A percentile compares a stretch with the other conserved stretches of the same genome.
phyloP scores from a whole-genome alignment of 2,888 invertebrate species.

The Glyphotaelius pellucidus region DNA sequence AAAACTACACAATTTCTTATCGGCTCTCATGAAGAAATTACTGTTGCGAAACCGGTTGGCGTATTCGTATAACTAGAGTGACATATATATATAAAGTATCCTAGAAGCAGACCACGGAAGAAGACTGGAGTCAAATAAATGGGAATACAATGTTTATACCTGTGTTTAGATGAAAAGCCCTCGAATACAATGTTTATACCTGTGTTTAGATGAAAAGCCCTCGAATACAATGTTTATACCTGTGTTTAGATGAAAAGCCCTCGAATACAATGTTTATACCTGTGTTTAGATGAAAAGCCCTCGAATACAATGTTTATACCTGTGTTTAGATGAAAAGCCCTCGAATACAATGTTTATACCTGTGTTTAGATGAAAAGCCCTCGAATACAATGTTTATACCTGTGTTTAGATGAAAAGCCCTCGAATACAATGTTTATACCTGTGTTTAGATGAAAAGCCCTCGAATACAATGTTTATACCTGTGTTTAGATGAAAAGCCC shows the following conservation, averaged over 20 bases:
- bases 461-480: neutral
- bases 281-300: neutral
- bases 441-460: neutral
- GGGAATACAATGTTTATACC: too few relatives aligned
- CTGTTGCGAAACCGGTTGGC: too few relatives aligned
- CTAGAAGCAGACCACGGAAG: too few relatives aligned
- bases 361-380: neutral
- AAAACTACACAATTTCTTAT: too few relatives aligned
- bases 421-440: neutral
- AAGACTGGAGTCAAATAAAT: too few relatives aligned
- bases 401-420: neutral
- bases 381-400: neutral
- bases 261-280: neutral
- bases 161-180: neutral
- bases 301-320: neutral
- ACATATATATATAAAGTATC: too few relatives aligned
- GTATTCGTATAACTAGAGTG: too few relatives aligned
- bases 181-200: neutral
- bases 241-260: neutral
- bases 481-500: neutral
- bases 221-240: neutral
- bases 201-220: neutral
- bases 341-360: neutral
- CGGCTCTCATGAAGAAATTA: too few relatives aligned
- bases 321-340: neutral